These are phyloP conservation scores for Cylindroiulus punctatus DNA, from an alignment of 2,888 invertebrate species.

Conservation along the genomic window DNA sequence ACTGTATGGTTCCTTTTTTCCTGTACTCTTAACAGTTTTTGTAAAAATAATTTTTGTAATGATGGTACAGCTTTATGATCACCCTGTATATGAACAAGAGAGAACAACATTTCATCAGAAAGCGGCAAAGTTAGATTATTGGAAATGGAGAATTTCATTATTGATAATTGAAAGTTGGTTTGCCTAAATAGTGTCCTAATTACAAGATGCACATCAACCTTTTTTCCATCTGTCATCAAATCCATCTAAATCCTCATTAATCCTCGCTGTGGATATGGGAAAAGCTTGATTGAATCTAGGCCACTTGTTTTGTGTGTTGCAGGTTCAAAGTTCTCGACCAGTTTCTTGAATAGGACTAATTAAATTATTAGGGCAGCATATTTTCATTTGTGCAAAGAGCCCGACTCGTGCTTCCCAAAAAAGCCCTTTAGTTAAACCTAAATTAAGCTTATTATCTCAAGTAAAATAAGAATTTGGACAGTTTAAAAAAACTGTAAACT, in stretches of 20 bases:
- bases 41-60: too few species aligned
- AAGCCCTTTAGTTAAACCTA: neutral
- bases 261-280: neutral
- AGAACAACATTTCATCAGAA: too few species aligned
- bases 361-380: neutral
- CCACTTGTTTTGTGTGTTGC: neutral
- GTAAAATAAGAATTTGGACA: neutral
- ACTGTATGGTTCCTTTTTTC: neutral
- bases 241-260: slow-evolving; percentile 2
- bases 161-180: neutral
- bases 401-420: neutral
- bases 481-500: neutral
- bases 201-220: neutral
- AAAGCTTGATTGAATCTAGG: slow-evolving; percentile 4
- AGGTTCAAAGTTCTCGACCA: neutral
- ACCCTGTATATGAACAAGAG: too few species aligned
- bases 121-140: too few species aligned
- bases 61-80: too few species aligned
- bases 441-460: too few species aligned
- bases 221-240: slow-evolving; percentile 2
- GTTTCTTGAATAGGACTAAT: neutral
- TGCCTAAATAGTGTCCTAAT: neutral
- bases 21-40: too few species aligned
- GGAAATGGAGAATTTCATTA: too few species aligned
- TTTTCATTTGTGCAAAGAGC: neutral